Base-by-base conservation (phyloP, 2,113 vertebrate genomes). In the Albula glossodonta region DNA sequence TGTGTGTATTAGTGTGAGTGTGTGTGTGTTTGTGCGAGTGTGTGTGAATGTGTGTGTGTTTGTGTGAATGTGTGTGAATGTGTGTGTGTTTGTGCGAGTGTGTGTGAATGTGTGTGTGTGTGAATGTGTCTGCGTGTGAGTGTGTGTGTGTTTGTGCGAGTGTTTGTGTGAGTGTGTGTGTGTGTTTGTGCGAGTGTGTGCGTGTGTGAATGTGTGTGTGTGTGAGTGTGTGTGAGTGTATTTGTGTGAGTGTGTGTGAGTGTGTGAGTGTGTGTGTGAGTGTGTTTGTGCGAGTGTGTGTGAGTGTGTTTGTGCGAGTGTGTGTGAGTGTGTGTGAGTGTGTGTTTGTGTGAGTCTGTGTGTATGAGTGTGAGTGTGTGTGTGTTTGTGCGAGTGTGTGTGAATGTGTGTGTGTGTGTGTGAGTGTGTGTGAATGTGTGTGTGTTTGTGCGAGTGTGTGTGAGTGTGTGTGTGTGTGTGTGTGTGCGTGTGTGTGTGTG, bases 351-450 rank as follows among this genome's bases (percentile, higher is more conserved):
- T 50, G 41, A 17, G 19, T 22, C 8, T 6, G 53, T 2, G 53
- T 17, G 79, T 12, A 3, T n/a, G n/a, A n/a, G n/a, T 19, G 41
- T 31, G 51, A 51, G 31, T 53, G 52, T 48, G 15, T 48, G 51
- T 49, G 53, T 56, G 53, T 56, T 78, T 74, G 77, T 60, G 60
- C n/a, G 79, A 87, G 50, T 57, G 8, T 53, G 8, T 74, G 41
- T 86, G 66, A 57, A n/a, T 56, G 70, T 82, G 52, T 87, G 70
- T 31, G 31, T n/a, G 78, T 50, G 78, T 80, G 41, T 80, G 78
- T 80, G 78, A 50, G 78, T 80, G 31, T 80, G 78, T 80, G 9
- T 80, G 78, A 41, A 41, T 80, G 78, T 48, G n/a, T n/a, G n/a
- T n/a, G n/a, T n/a, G n/a, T n/a, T n/a, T n/a, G n/a, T n/a, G n/a